Evolutionary conservation across 2,797 vertebrate genomes (phyloP).

Genomic region (Anomalospiza imberbis): DNA sequence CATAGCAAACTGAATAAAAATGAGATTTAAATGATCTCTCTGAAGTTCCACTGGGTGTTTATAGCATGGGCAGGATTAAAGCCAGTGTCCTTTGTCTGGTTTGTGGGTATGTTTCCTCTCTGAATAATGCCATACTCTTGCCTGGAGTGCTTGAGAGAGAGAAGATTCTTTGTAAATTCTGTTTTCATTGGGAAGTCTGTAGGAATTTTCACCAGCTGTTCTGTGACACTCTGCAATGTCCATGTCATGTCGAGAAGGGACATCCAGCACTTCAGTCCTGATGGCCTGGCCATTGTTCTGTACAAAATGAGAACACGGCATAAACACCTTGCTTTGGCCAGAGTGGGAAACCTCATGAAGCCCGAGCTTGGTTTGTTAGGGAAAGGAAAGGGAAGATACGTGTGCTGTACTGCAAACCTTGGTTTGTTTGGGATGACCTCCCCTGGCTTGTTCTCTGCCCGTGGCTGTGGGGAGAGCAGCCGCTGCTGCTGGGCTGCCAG

Average conservation of each 20-base stretch:
- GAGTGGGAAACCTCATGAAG: background rate
- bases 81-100: background rate
- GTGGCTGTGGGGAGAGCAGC: background rate
- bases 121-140: background rate
- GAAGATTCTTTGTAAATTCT: background rate
- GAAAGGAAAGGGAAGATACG: background rate
- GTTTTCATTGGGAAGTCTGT: background rate
- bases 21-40: background rate
- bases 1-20: background rate
- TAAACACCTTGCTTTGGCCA: background rate
- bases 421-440: background rate
- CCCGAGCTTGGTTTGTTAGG: background rate
- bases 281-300: background rate
- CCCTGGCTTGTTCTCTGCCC: background rate
- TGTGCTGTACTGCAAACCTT: background rate
- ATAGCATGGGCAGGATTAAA: slow-evolving; percentile 16
- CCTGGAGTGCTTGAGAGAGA: background rate
- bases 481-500: background rate
- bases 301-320: background rate
- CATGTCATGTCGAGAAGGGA: background rate
- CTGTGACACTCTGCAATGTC: background rate
- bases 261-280: background rate
- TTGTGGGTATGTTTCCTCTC: slow-evolving; percentile 21
- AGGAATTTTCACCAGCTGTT: background rate
- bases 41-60: slow-evolving; percentile 23